Evolutionary conservation across 2,113 vertebrate genomes (phyloP), one percentile per base, ranked within the genome.

Genomic region (Otocyon megalotis): DNA sequence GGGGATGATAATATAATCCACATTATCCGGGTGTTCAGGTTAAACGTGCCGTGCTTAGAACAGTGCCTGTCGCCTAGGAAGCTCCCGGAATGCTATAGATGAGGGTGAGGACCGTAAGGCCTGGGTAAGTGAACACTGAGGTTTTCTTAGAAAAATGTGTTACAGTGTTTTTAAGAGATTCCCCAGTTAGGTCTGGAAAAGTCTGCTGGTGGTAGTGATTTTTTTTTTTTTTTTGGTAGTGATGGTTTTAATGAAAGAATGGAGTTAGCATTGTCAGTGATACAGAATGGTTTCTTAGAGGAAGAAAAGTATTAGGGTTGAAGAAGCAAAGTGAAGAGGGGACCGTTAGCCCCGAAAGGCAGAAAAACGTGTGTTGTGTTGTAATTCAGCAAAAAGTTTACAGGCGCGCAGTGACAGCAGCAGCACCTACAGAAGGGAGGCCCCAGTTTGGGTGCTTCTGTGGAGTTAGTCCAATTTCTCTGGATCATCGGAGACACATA

Each of bases 401-500:
- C 12, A 88, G 71, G 79, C 35, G 16, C 24, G 28, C 0, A 58
- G 1, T 9, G 48, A 32, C 2, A 86, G 17, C n/a, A 77, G 93
- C 88, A 60, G 56, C 28, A 90, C 93, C 81, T 62, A 56, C 2
- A 77, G 76, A 90, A 97, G 92, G 53, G 28, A 88, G 62, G 67
- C 60, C 37, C 22, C 3, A 63, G 72, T 71, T 67, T 80, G 93
- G 71, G 65, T 62, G 32, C 7, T 53, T 58, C 3, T 16, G 71
- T 81, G 96, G 92, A 77, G 32, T 93, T 82, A 35, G 37, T 93
- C 60, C 60, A 74, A 67, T 63, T 97, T 80, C 89, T 96, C 81
- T 95, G 84, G 89, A 93, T 95, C 95, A 60, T 76, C 74, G 30
- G 6, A 74, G 94, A 90, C 93, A 48, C 76, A 67, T 88, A 87